phyloP scores from a whole-genome alignment of 2,797 vertebrate species.

The Passerculus sandwichensis region DNA sequence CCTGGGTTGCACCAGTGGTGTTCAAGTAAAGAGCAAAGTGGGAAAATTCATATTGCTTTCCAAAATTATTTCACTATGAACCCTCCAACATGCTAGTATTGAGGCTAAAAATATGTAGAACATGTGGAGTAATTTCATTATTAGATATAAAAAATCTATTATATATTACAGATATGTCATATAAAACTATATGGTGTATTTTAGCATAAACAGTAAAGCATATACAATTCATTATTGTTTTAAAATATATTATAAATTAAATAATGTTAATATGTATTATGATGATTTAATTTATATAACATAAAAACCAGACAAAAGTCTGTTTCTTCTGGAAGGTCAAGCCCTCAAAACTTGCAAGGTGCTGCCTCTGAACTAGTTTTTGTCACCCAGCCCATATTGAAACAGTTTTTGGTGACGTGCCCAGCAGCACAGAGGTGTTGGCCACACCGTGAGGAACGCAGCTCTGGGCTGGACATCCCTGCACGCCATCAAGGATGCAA shows the following conservation, averaged over 20 bases:
- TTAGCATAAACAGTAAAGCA: not conserved
- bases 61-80: not conserved
- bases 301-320: not conserved
- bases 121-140: not conserved
- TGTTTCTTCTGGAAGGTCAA: not conserved
- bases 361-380: not conserved
- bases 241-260: not conserved
- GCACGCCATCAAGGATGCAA: not conserved
- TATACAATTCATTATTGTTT: not conserved
- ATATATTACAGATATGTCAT: not conserved
- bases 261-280: rapidly evolving
- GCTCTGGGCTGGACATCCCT: not conserved
- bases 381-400: not conserved
- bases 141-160: not conserved
- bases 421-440: rapidly evolving
- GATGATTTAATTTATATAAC: not conserved
- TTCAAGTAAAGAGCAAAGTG: not conserved
- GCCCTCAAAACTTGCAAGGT: not conserved
- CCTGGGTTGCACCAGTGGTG: not conserved
- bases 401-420: rapidly evolving
- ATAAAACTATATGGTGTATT: not conserved
- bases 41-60: not conserved
- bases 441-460: rapidly evolving
- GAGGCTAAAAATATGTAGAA: not conserved
- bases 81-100: not conserved